Evolutionary conservation across 2,888 invertebrate genomes (phyloP).

Genomic region (Caenorhabditis afra): DNA sequence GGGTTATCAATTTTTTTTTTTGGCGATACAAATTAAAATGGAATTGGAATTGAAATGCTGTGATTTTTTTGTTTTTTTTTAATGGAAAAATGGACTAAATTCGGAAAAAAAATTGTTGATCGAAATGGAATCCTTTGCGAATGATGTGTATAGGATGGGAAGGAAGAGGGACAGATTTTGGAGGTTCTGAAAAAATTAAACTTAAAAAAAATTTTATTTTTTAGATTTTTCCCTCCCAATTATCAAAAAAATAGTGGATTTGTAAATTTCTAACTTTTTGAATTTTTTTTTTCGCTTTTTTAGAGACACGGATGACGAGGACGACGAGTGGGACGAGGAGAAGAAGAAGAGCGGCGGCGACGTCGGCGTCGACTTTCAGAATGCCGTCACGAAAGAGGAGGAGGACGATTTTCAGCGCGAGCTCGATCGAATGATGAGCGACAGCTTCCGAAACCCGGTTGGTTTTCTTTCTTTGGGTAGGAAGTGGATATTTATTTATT

Average conservation of each 20-base stretch:
- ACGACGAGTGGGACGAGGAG: not conserved
- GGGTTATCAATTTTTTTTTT: too few species aligned
- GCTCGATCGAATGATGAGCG: slow-evolving; percentile 73
- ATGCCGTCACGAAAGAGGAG: slow-evolving; percentile 60
- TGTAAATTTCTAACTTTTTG: too few species aligned
- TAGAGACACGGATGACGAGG: slow-evolving; percentile 31
- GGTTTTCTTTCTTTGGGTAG: not conserved
- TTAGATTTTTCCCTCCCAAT: not conserved
- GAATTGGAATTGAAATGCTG: too few species aligned
- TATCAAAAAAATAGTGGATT: too few species aligned
- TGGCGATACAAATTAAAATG: too few species aligned
- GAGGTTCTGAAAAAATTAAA: slow-evolving; percentile 39
- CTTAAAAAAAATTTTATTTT: slow-evolving; percentile 1
- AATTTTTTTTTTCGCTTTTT: too few species aligned
- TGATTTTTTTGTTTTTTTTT: too few species aligned
- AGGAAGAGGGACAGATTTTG: not conserved
- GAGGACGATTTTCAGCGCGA: slow-evolving; percentile 77
- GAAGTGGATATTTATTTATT: too few species aligned
- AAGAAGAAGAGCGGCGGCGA: too few species aligned
- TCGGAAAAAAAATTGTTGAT: slow-evolving; percentile 3
- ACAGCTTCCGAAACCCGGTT: slow-evolving; percentile 58
- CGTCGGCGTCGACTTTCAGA: not conserved
- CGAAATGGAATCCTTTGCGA: not conserved
- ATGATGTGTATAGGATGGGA: slow-evolving; percentile 12
- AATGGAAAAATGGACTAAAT: not conserved